These are phyloP conservation scores for Zonitis immaculata DNA, from an alignment of 2,888 invertebrate genomes.

Conservation along the genomic window DNA sequence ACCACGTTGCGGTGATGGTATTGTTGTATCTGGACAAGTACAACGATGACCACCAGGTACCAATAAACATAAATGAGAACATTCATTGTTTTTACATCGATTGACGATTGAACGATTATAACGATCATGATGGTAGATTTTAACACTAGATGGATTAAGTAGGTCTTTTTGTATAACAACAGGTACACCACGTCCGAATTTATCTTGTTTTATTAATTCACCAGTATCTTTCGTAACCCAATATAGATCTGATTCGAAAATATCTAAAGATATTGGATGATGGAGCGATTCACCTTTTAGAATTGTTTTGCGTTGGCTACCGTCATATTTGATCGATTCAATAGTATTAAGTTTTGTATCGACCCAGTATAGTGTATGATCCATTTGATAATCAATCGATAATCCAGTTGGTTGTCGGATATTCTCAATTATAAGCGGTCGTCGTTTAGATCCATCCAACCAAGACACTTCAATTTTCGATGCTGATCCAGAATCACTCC, in stretches of 20 bases:
- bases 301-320: slow-evolving; percentile 67
- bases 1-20: slow-evolving; percentile 49
- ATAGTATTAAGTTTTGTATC: slow-evolving; percentile 90
- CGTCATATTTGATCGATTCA: slow-evolving; percentile 80
- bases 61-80: slow-evolving; percentile 89
- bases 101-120: slow-evolving; percentile 72
- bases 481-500: slow-evolving; percentile 87
- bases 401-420: slow-evolving; percentile 86
- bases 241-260: slow-evolving; percentile 89
- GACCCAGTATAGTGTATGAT: slow-evolving; percentile 90
- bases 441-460: slow-evolving; percentile 93
- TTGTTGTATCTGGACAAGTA: slow-evolving; percentile 76
- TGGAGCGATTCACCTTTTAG: slow-evolving; percentile 67
- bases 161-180: slow-evolving; percentile 77
- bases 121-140: slow-evolving; percentile 76
- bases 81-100: slow-evolving; percentile 66
- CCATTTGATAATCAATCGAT: slow-evolving; percentile 85
- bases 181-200: slow-evolving; percentile 93
- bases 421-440: slow-evolving; percentile 71
- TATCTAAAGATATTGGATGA: slow-evolving; percentile 83
- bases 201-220: slow-evolving; percentile 85
- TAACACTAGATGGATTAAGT: slow-evolving; percentile 80
- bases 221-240: slow-evolving; percentile 91
- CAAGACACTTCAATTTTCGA: slow-evolving; percentile 93
- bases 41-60: slow-evolving; percentile 87